Conservation (phyloP, 1,140 invertebrate species). For the Contarinia nasturtii region DNA sequence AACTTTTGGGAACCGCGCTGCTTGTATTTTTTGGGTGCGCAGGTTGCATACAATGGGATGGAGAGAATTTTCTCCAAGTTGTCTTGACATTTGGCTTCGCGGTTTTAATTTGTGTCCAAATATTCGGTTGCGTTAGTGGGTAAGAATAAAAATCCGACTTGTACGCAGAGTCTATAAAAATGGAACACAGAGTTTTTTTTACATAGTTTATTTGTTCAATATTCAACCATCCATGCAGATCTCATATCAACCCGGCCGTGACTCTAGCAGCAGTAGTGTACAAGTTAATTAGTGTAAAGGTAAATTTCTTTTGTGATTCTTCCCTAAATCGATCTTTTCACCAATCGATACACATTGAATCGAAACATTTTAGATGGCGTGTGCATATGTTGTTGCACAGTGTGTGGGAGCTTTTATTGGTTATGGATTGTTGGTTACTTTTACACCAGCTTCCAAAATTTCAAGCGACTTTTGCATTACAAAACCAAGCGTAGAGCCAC, state of each 20-base stretch:
- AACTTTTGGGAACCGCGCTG: slow-evolving; percentile 53
- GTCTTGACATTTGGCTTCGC: slow-evolving; percentile 19
- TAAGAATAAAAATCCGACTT: too few relatives aligned
- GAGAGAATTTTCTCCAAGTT: slow-evolving; percentile 12
- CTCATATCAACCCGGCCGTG: slow-evolving; percentile 79
- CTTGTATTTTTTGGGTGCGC: slow-evolving; percentile 62
- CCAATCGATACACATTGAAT: background rate
- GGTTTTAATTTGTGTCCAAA: slow-evolving; percentile 30
- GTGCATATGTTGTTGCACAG: slow-evolving; percentile 52
- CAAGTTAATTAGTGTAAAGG: slow-evolving; percentile 9
- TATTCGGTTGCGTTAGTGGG: slow-evolving; percentile 67
- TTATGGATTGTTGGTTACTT: slow-evolving; percentile 38
- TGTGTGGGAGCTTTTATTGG: slow-evolving; percentile 45
- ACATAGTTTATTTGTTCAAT: too few relatives aligned
- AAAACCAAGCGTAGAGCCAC: slow-evolving; percentile 21
- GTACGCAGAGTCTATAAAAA: too few relatives aligned
- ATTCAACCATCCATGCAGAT: too few relatives aligned
- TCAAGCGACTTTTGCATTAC: slow-evolving; percentile 30
- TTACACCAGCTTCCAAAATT: slow-evolving; percentile 25
- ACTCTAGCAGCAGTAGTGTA: slow-evolving; percentile 45
- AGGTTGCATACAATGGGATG: slow-evolving; percentile 28
- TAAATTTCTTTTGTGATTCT: background rate
- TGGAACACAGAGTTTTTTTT: too few relatives aligned
- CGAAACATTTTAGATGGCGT: slow-evolving; percentile 24
- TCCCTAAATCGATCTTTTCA: too few relatives aligned